Evolutionary conservation across 2,113 vertebrate genomes (phyloP).

Genomic region (Ahaetulla prasina): DNA sequence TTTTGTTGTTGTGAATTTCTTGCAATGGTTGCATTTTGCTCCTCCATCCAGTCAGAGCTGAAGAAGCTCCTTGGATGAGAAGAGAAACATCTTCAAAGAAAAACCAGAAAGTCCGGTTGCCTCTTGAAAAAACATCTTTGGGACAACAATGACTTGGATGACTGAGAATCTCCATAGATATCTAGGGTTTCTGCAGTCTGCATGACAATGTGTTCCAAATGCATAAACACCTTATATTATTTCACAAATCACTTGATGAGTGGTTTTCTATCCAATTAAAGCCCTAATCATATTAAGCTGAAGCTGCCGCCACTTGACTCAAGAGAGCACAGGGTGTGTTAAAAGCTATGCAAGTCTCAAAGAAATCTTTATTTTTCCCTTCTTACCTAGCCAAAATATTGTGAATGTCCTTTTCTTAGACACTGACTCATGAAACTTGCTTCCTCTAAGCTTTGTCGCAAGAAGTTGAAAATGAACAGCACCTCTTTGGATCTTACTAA

Average conservation of each 20-base stretch:
- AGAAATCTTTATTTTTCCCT: not conserved
- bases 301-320: not conserved
- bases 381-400: not conserved
- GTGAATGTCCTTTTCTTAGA: not conserved
- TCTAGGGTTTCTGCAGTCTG: not conserved
- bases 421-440: not conserved
- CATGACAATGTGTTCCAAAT: not conserved
- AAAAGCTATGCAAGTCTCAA: not conserved
- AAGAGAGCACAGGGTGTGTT: not conserved
- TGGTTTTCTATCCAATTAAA: conserved; percentile 12
- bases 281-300: not conserved
- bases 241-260: not conserved
- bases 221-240: not conserved
- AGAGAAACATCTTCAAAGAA: too few relatives aligned
- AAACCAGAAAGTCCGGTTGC: too few relatives aligned
- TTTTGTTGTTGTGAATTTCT: not conserved
- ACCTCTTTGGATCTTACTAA: conserved; percentile 11
- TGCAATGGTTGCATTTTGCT: not conserved
- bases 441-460: not conserved
- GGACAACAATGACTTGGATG: too few relatives aligned
- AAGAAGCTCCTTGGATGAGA: too few relatives aligned
- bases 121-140: too few relatives aligned
- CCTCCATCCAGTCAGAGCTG: too few relatives aligned
- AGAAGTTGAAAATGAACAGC: not conserved
- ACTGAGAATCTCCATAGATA: too few relatives aligned